A percentile compares a stretch with the other conserved stretches of the same genome.
Conservation (phyloP, 2,797 vertebrate genomes). For the Halcyon chelicuti region DNA sequence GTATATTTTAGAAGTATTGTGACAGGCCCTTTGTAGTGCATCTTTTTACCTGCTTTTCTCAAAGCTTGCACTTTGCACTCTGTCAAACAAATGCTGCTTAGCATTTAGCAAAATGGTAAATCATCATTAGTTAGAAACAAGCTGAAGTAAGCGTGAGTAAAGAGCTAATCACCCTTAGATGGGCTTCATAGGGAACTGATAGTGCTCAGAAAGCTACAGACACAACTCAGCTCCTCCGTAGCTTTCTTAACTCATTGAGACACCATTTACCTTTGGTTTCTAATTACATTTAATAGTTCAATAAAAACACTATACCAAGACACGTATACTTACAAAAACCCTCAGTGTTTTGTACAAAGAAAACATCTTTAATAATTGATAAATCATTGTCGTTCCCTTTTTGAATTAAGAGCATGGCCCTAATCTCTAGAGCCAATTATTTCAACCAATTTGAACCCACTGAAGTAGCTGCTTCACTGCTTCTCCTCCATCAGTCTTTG, state of each 20-base stretch:
- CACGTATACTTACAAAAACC: background rate
- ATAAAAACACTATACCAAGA: conserved; percentile 42
- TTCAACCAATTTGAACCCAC: conserved; percentile 39
- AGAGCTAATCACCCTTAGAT: conserved; percentile 49
- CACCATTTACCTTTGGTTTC: conserved; percentile 50
- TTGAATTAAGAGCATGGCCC: background rate
- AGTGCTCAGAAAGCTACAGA: conserved; percentile 1
- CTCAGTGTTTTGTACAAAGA: conserved; percentile 41
- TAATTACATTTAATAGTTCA: conserved; percentile 51
- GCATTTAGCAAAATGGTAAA: conserved; percentile 60
- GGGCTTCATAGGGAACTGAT: conserved; percentile 24
- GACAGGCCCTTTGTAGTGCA: conserved; percentile 40
- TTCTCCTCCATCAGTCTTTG: background rate
- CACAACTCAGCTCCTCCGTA: background rate
- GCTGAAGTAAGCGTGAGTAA: conserved; percentile 32
- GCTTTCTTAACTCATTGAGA: conserved; percentile 16
- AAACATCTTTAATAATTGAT: conserved; percentile 64
- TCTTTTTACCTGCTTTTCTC: conserved; percentile 37
- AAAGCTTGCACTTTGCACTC: background rate
- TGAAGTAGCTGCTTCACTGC: conserved; percentile 27
- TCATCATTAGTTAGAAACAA: conserved; percentile 50
- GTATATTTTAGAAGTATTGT: conserved; percentile 61
- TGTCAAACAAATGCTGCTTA: conserved; percentile 40
- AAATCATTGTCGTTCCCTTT: conserved; percentile 51
- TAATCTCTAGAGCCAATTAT: conserved; percentile 48